Conservation (phyloP, 1,140 invertebrate species). For the Drosophila gunungcola region DNA sequence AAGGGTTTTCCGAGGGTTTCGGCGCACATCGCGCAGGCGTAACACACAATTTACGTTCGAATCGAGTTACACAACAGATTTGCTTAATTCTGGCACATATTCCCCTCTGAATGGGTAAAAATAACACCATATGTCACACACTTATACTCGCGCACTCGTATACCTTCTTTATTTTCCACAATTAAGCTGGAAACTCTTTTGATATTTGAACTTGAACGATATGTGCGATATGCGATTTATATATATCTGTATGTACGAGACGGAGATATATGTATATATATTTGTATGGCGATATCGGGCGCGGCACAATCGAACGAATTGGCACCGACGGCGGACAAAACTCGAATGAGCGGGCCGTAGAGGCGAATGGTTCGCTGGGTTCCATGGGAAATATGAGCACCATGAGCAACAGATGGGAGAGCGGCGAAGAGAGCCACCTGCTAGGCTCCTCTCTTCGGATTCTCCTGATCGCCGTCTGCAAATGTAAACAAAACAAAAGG, state of each 20-base stretch:
- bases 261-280: constrained; percentile 49
- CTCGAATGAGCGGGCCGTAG: constrained; percentile 60
- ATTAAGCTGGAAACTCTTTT: constrained; percentile 58
- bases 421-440: constrained; percentile 26
- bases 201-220: constrained; percentile 72
- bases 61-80: constrained; percentile 67
- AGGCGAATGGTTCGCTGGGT: constrained; percentile 11
- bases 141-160: constrained; percentile 55
- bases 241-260: constrained; percentile 25
- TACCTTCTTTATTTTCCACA: constrained; percentile 57
- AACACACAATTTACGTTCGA: constrained; percentile 17
- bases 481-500: constrained; percentile 76
- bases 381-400: constrained; percentile 18
- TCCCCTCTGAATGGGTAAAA: constrained; percentile 45
- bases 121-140: constrained; percentile 79
- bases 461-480: constrained; percentile 57
- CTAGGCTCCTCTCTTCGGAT: constrained; percentile 27
- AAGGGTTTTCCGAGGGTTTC: constrained; percentile 27
- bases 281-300: constrained; percentile 62
- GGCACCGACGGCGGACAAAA: constrained; percentile 75
- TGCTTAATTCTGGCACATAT: constrained; percentile 51
- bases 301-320: constrained; percentile 68
- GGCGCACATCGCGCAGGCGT: constrained; percentile 57
- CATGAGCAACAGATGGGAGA: constrained; percentile 22
- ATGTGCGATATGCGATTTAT: constrained; percentile 35